Evolutionary conservation across 2,113 vertebrate genomes (phyloP).

Genomic region (Potamarius usumacintae): DNA sequence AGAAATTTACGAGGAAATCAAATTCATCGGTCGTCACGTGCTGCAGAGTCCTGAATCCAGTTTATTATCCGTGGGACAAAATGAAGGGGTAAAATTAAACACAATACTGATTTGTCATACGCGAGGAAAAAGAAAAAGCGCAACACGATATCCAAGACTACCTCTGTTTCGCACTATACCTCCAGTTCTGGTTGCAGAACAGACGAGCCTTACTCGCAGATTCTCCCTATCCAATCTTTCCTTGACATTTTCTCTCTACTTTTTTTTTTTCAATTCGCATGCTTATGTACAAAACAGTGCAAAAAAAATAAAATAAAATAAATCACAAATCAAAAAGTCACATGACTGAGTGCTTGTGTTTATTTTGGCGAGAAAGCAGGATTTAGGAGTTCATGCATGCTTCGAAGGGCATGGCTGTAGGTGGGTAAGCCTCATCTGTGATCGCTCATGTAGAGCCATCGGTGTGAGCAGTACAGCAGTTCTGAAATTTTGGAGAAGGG

Average conservation of each 20-base stretch:
- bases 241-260: background rate
- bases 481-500: background rate
- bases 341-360: background rate
- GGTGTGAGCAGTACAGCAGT: background rate
- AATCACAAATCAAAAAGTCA: background rate
- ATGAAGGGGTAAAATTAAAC: background rate
- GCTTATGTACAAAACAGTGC: background rate
- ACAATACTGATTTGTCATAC: background rate
- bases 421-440: background rate
- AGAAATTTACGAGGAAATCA: background rate
- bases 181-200: background rate
- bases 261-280: background rate
- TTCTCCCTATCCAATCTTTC: background rate
- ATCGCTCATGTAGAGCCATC: background rate
- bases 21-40: background rate
- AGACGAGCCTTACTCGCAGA: background rate
- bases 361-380: background rate
- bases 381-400: background rate
- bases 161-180: background rate
- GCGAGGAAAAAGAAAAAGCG: too few relatives aligned
- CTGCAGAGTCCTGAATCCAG: background rate
- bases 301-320: background rate
- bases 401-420: background rate
- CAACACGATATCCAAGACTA: too few relatives aligned
- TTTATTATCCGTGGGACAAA: background rate